These are phyloP conservation scores for Haemorhous mexicanus DNA, from an alignment of 2,113 vertebrate species.

Conservation along the genomic window DNA sequence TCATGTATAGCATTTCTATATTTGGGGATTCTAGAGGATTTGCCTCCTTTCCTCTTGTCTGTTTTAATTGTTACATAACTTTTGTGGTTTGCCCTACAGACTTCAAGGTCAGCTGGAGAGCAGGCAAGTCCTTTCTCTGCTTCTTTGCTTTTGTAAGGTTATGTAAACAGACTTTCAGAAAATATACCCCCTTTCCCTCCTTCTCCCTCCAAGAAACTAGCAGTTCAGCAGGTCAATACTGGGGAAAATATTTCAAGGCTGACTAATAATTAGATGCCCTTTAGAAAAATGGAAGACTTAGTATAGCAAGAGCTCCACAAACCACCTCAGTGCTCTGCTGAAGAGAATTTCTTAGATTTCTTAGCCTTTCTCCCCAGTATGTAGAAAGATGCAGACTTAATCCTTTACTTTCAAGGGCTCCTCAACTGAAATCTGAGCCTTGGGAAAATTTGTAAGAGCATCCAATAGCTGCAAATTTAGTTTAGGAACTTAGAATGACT, in stretches of 20 bases:
- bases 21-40: background rate
- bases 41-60: slow-evolving; percentile 22
- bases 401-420: background rate
- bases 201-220: background rate
- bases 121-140: background rate
- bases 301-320: background rate
- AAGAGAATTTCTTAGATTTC: background rate
- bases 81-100: slow-evolving; percentile 52
- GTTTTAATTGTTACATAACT: slow-evolving; percentile 59
- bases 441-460: background rate
- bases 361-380: background rate
- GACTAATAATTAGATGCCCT: background rate
- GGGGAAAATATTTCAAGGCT: background rate
- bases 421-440: background rate
- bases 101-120: slow-evolving; percentile 48
- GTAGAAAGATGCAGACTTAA: background rate
- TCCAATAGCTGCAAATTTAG: background rate
- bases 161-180: slow-evolving; percentile 42
- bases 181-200: background rate
- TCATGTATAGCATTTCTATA: slow-evolving; percentile 7
- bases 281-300: background rate
- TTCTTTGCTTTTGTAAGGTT: background rate
- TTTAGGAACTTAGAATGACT: background rate
- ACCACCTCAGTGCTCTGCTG: background rate
- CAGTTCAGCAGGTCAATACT: slow-evolving; percentile 17